Evolutionary conservation across 2,797 vertebrate genomes (phyloP).

Genomic region (Tarsius wallacei): DNA sequence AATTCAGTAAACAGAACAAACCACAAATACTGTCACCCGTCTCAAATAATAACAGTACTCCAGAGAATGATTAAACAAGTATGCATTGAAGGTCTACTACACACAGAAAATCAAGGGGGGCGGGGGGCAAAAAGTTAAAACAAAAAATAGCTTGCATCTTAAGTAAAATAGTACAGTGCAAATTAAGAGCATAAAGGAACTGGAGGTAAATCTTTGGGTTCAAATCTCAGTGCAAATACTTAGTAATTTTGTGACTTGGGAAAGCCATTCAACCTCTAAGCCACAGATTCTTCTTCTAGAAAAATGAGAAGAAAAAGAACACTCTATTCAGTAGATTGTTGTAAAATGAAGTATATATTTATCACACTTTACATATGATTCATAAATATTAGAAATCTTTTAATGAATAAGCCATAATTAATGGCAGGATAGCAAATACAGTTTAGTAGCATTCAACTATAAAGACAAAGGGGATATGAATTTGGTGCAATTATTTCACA

Average conservation of each 20-base stretch:
- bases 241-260: neutral
- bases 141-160: neutral
- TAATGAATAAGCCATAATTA: neutral
- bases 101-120: neutral
- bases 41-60: neutral
- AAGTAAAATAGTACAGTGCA: neutral
- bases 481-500: slow-evolving; percentile 6
- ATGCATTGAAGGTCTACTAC: neutral
- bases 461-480: neutral
- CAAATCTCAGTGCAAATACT: neutral
- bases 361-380: neutral
- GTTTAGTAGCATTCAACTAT: neutral
- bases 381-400: neutral
- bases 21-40: neutral
- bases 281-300: neutral
- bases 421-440: neutral
- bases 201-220: neutral
- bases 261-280: neutral
- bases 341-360: neutral
- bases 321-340: neutral
- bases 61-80: neutral
- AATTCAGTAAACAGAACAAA: neutral
- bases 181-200: neutral
- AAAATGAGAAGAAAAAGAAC: neutral
- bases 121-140: neutral